Conservation (phyloP, 1,140 invertebrate species). For the Palaemon carinicauda region DNA sequence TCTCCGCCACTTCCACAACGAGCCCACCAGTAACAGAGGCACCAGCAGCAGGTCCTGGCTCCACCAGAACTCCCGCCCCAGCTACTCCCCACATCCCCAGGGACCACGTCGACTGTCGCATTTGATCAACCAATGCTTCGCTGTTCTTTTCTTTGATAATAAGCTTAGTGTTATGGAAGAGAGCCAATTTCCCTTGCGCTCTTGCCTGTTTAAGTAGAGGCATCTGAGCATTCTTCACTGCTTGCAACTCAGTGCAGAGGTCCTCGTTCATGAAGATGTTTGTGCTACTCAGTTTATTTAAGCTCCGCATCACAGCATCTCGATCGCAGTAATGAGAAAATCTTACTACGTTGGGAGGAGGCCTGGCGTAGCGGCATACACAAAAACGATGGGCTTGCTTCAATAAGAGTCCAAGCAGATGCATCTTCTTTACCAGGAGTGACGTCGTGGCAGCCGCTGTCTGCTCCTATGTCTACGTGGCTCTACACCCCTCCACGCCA, state of each 20-base stretch:
- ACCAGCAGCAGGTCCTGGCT: not conserved
- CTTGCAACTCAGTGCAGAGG: not conserved
- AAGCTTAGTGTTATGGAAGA: not conserved
- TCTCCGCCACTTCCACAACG: not conserved
- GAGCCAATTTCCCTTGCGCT: not conserved
- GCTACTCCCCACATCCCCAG: not conserved
- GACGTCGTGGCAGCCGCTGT: not conserved
- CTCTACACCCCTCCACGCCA: not conserved
- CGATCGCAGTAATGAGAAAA: not conserved
- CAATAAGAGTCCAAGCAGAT: not conserved
- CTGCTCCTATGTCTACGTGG: not conserved
- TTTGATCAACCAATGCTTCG: not conserved
- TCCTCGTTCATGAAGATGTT: not conserved
- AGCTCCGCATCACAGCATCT: not conserved
- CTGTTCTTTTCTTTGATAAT: constrained; percentile 5
- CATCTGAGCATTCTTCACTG: no score
- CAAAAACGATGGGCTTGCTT: not conserved
- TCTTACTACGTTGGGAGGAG: not conserved
- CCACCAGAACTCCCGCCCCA: no score
- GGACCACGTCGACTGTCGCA: no score
- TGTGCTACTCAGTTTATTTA: not conserved
- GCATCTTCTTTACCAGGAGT: not conserved
- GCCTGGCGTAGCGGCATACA: not conserved
- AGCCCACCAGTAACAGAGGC: not conserved
- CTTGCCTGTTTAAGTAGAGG: not conserved